phyloP scores from a whole-genome alignment of 1,140 invertebrate genomes.

The Marisa cornuarietis region DNA sequence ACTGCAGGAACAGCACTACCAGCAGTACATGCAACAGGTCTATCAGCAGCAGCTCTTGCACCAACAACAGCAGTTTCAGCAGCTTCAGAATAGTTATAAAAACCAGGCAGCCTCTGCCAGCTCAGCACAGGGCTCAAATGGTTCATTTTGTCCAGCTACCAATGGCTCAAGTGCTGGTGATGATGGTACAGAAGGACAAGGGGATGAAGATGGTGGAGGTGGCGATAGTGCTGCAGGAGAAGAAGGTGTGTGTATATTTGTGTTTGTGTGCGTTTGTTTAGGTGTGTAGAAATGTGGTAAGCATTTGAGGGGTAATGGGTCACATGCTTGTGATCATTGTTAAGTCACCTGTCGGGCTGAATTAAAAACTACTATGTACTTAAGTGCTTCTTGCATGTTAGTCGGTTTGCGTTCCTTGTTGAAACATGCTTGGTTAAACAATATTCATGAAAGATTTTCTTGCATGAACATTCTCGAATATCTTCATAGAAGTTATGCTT shows the following conservation, averaged over 20 bases:
- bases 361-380: too few species aligned
- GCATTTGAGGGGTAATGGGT: background rate
- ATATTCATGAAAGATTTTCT: too few species aligned
- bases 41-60: slow-evolving; percentile 70
- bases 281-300: background rate
- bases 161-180: slow-evolving; percentile 3
- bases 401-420: too few species aligned
- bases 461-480: too few species aligned
- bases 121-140: background rate
- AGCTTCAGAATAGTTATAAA: background rate
- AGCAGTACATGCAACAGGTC: slow-evolving; percentile 94
- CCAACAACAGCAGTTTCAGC: slow-evolving; percentile 57
- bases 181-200: background rate
- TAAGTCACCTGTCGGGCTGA: too few species aligned
- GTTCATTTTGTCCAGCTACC: background rate
- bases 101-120: too few species aligned
- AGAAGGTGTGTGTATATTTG: slow-evolving; percentile 5
- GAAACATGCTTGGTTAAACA: too few species aligned
- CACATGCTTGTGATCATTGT: too few species aligned
- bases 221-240: slow-evolving; percentile 5
- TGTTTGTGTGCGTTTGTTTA: background rate
- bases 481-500: too few species aligned
- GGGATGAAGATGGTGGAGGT: background rate
- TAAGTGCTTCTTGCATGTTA: too few species aligned
- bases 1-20: slow-evolving; percentile 96